phyloP scores from a whole-genome alignment of 2,113 vertebrate genomes.

The Eurystomus gularis region DNA sequence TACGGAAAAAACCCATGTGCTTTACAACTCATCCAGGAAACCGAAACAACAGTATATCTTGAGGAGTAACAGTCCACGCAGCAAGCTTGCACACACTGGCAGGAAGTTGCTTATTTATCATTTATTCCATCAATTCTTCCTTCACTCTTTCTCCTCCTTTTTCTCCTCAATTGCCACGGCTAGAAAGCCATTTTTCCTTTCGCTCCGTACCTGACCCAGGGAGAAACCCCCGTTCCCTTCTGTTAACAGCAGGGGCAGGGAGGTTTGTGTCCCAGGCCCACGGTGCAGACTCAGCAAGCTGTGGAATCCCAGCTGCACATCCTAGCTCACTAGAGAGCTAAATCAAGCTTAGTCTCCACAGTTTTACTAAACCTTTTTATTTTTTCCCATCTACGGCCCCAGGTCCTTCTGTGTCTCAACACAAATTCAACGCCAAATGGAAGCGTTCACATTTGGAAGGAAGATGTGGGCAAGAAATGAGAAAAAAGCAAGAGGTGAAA shows the following conservation, averaged over 20 bases:
- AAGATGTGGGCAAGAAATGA: not conserved
- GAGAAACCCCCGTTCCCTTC: not conserved
- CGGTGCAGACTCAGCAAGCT: not conserved
- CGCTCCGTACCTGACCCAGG: not conserved
- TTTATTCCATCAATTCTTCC: not conserved
- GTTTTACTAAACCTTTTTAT: not conserved
- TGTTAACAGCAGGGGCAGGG: not conserved
- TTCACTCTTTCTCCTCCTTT: not conserved
- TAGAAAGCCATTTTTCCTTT: not conserved
- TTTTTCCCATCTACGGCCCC: not conserved
- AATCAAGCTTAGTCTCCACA: not conserved
- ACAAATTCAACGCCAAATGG: not conserved
- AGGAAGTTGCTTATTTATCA: conserved; percentile 28
- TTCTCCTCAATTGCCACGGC: not conserved
- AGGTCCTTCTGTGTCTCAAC: not conserved
- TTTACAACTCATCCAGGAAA: not conserved
- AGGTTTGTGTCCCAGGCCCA: not conserved
- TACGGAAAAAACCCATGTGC: not conserved
- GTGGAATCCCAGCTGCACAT: not conserved
- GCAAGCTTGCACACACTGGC: not conserved
- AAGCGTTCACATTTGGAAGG: not conserved
- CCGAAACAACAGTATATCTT: not conserved
- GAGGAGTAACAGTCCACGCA: not conserved
- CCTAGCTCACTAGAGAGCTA: not conserved
- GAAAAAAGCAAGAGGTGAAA: not conserved